Conservation (phyloP, 2,797 vertebrate genomes). For the Pangasius krempfi region DNA sequence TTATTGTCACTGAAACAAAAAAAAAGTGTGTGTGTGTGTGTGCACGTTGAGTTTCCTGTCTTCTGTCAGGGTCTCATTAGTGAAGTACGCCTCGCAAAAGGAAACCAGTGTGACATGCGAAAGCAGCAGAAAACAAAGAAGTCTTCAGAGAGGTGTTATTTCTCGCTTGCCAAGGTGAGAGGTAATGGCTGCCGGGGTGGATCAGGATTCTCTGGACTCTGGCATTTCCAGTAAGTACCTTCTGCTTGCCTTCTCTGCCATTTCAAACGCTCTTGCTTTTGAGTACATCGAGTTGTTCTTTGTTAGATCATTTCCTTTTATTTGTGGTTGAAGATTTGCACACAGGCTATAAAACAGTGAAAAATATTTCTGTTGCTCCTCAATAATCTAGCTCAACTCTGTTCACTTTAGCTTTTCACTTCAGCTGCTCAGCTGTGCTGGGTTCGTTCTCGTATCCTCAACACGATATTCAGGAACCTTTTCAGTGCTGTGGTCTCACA, state of each 20-base stretch:
- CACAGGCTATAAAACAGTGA: not conserved
- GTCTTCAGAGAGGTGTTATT: conserved; percentile 32
- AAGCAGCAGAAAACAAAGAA: conserved; percentile 31
- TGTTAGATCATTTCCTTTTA: conserved; percentile 8
- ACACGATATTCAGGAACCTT: too few species aligned
- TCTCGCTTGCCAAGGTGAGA: conserved; percentile 21
- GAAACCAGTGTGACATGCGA: conserved; percentile 60
- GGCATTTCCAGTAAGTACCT: conserved; percentile 58
- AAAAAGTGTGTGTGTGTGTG: not conserved
- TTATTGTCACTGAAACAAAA: conserved; percentile 8
- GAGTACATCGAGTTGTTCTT: not conserved
- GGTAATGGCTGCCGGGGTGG: conserved; percentile 43
- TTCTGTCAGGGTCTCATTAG: conserved; percentile 15
- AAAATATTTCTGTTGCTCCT: not conserved
- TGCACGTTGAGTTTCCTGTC: conserved; percentile 68
- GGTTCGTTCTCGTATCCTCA: not conserved
- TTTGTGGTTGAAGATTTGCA: conserved; percentile 3
- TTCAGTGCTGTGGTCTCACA: not conserved
- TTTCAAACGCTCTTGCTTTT: not conserved
- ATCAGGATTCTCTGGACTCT: conserved; percentile 36
- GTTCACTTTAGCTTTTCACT: not conserved
- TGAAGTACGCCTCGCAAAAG: conserved; percentile 47
- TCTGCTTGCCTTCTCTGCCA: not conserved
- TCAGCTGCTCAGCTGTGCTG: too few species aligned
- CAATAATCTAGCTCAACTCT: not conserved